Evolutionary conservation across 2,113 vertebrate genomes (phyloP).

Genomic region (Aspiorhynchus laticeps): DNA sequence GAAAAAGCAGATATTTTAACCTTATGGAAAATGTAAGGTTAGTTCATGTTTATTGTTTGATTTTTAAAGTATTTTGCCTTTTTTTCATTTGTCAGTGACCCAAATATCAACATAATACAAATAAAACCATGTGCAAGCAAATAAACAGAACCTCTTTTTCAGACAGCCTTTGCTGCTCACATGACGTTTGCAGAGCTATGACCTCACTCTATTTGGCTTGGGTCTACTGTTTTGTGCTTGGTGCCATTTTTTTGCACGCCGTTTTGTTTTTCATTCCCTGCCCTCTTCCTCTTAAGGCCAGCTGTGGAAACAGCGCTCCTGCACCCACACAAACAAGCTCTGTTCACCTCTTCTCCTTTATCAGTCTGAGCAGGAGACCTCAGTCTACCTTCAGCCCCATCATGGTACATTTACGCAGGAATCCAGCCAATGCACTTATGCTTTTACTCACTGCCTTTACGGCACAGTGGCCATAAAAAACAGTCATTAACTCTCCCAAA

Average conservation of each 20-base stretch:
- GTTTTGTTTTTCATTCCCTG: slow-evolving; percentile 43
- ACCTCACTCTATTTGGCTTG: slow-evolving; percentile 37
- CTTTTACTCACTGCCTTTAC: slow-evolving; percentile 23
- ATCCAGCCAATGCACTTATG: slow-evolving; percentile 34
- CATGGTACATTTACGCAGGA: slow-evolving; percentile 43
- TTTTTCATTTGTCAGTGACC: not conserved
- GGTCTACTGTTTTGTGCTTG: slow-evolving; percentile 7
- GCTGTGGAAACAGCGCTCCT: slow-evolving; percentile 60
- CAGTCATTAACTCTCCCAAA: slow-evolving; percentile 19
- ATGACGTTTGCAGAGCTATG: slow-evolving; percentile 10
- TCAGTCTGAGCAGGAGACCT: slow-evolving; percentile 24
- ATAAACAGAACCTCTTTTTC: not conserved
- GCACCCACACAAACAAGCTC: slow-evolving; percentile 53
- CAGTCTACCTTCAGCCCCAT: slow-evolving; percentile 27
- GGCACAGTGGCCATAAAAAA: slow-evolving; percentile 25
- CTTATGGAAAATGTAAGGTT: not conserved
- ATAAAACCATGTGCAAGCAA: not conserved
- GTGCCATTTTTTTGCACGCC: slow-evolving; percentile 7
- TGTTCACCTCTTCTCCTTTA: slow-evolving; percentile 39
- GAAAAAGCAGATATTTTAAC: not conserved
- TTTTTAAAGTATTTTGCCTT: not conserved
- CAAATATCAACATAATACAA: not conserved
- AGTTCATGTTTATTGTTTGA: not conserved
- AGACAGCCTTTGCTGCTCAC: not conserved
- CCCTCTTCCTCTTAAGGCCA: slow-evolving; percentile 54